Conservation (phyloP, 2,797 vertebrate genomes). For the Anabas testudineus region DNA sequence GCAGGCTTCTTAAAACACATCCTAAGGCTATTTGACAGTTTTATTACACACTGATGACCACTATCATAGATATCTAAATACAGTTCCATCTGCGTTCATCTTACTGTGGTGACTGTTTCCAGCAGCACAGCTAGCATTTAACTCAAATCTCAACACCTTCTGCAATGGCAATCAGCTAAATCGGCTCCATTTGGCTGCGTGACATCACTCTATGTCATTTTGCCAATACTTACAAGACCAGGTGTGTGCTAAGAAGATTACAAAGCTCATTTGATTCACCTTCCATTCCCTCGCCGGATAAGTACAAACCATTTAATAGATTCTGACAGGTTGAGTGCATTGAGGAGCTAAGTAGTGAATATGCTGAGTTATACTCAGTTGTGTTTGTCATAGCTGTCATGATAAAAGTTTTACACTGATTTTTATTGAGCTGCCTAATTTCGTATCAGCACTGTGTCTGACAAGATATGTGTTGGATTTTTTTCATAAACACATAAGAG, state of each 20-base stretch:
- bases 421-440: constrained; percentile 38
- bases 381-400: constrained; percentile 51
- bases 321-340: constrained; percentile 66
- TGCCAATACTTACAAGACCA: constrained; percentile 77
- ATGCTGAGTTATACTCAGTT: constrained; percentile 41
- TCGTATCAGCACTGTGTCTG: constrained; percentile 25
- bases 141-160: constrained; percentile 62
- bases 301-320: constrained; percentile 62
- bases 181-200: constrained; percentile 63
- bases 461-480: constrained; percentile 15
- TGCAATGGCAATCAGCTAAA: constrained; percentile 58
- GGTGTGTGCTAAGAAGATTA: constrained; percentile 73
- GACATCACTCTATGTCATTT: constrained; percentile 66
- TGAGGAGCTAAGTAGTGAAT: constrained; percentile 38
- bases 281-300: constrained; percentile 53
- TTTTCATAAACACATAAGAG: constrained; percentile 22
- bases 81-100: constrained; percentile 26
- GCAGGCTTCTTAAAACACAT: constrained; percentile 46
- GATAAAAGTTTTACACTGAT: constrained; percentile 49
- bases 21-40: constrained; percentile 62
- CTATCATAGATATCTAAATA: constrained; percentile 57
- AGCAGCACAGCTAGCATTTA: constrained; percentile 52
- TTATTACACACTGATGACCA: constrained; percentile 57
- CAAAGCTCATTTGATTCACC: constrained; percentile 67
- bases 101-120: constrained; percentile 53